Percentiles rank a stretch among this genome's conserved stretches.
Evolutionary conservation across 2,888 invertebrate species (phyloP).

Genomic region (Hypena proboscidalis): DNA sequence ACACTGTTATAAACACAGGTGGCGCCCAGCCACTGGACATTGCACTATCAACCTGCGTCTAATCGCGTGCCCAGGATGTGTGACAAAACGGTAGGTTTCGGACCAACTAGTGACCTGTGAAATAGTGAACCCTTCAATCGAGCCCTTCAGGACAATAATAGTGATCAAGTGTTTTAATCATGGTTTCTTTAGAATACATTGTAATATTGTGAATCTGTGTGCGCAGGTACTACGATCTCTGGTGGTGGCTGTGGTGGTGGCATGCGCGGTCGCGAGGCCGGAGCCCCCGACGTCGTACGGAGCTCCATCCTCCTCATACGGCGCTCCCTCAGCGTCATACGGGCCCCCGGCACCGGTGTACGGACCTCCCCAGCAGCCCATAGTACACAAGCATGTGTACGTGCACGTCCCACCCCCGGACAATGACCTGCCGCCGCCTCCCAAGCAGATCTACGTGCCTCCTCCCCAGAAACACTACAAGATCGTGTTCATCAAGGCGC

Average conservation of each 20-base stretch:
- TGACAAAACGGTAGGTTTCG: constrained; percentile 78
- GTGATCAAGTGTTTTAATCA: constrained; percentile 35
- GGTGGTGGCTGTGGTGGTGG: constrained; percentile 74
- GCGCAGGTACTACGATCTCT: constrained; percentile 77
- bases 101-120: constrained; percentile 63
- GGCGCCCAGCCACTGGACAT: constrained; percentile 76
- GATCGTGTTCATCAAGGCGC: constrained; percentile 93
- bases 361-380: constrained; percentile 90
- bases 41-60: constrained; percentile 71
- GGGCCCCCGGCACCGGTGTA: constrained; percentile 87
- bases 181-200: constrained; percentile 1
- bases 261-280: constrained; percentile 78
- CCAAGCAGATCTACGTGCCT: constrained; percentile 78
- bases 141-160: constrained; percentile 11
- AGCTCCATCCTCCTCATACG: constrained; percentile 81
- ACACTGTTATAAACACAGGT: constrained; percentile 82
- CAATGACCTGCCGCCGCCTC: constrained; percentile 90
- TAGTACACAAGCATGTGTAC: constrained; percentile 95
- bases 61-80: constrained; percentile 74
- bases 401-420: constrained; percentile 96
- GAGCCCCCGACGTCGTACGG: constrained; percentile 86
- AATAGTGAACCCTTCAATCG: constrained; percentile 28
- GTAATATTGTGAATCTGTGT: constrained; percentile 50
- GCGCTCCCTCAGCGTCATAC: constrained; percentile 77
- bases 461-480: constrained; percentile 93